Evolutionary conservation across 2,888 invertebrate genomes (phyloP).

Genomic region (Drosophila anomalata): DNA sequence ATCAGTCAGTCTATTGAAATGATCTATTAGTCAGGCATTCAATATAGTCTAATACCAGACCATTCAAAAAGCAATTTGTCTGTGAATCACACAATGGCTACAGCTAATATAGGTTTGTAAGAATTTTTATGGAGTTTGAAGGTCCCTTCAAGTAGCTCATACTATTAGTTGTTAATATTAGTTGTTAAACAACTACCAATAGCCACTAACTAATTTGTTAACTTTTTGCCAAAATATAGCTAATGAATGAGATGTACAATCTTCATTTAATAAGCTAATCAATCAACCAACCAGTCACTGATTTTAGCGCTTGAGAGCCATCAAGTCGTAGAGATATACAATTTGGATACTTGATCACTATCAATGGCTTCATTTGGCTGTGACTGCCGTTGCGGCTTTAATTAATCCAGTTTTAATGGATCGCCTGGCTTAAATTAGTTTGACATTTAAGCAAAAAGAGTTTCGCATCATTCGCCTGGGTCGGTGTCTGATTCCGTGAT

Average conservation of each 20-base stretch:
- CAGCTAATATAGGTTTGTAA: background rate
- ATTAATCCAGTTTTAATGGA: slow-evolving; percentile 77
- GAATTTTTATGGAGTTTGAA: background rate
- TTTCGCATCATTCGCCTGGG: slow-evolving; percentile 46
- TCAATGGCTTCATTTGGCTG: slow-evolving; percentile 43
- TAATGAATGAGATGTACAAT: slow-evolving; percentile 35
- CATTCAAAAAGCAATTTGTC: background rate
- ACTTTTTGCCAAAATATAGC: slow-evolving; percentile 3
- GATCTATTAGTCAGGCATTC: slow-evolving; percentile 14
- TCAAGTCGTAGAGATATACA: slow-evolving; percentile 16
- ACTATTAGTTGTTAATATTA: too few relatives aligned
- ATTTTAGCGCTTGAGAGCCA: slow-evolving; percentile 8
- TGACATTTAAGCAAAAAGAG: slow-evolving; percentile 68
- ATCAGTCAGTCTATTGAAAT: slow-evolving; percentile 16
- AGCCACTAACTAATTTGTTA: background rate
- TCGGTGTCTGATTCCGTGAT: slow-evolving; percentile 9
- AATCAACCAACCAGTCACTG: slow-evolving; percentile 34
- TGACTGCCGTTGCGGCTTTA: slow-evolving; percentile 56
- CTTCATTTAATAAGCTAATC: slow-evolving; percentile 48
- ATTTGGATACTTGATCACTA: slow-evolving; percentile 24
- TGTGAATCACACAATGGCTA: slow-evolving; percentile 1
- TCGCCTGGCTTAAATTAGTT: slow-evolving; percentile 73
- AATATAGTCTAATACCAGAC: background rate
- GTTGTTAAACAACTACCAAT: background rate
- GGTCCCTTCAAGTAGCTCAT: background rate